phyloP scores from a whole-genome alignment of 2,888 invertebrate species.

The Mesorhabditis belari region DNA sequence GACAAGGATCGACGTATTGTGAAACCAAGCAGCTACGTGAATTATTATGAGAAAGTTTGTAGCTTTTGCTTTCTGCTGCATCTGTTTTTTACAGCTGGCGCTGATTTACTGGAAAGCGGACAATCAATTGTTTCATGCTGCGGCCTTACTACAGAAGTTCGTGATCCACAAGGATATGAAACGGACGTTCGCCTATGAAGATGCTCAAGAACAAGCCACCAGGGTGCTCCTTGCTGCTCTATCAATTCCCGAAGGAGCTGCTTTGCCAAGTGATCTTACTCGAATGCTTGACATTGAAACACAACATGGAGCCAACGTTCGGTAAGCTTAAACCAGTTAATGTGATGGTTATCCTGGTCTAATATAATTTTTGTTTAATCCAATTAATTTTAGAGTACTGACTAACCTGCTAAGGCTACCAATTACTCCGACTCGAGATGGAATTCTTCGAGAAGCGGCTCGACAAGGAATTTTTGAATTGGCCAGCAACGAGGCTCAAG shows the following conservation, averaged over 20 bases:
- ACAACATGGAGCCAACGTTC: conserved; percentile 78
- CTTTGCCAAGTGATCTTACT: conserved; percentile 93
- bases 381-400: conserved; percentile 28
- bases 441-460: conserved; percentile 45
- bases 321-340: too few species aligned
- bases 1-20: conserved; percentile 68
- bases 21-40: conserved; percentile 93
- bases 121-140: conserved; percentile 93
- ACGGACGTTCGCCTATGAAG: conserved; percentile 44
- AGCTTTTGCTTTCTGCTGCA: neutral
- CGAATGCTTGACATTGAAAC: conserved; percentile 95
- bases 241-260: conserved; percentile 77
- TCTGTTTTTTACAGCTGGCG: conserved; percentile 62
- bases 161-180: conserved; percentile 69
- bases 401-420: conserved; percentile 48
- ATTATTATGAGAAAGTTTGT: conserved; percentile 80
- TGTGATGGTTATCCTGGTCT: neutral
- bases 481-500: conserved; percentile 29
- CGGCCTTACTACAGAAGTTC: conserved; percentile 85
- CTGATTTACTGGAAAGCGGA: conserved; percentile 99
- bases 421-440: conserved; percentile 46
- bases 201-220: conserved; percentile 66
- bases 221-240: conserved; percentile 87
- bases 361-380: neutral
- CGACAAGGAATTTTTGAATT: conserved; percentile 44